Evolutionary conservation across 2,888 invertebrate genomes (phyloP).

Genomic region (Blastobasis lacticolella): DNA sequence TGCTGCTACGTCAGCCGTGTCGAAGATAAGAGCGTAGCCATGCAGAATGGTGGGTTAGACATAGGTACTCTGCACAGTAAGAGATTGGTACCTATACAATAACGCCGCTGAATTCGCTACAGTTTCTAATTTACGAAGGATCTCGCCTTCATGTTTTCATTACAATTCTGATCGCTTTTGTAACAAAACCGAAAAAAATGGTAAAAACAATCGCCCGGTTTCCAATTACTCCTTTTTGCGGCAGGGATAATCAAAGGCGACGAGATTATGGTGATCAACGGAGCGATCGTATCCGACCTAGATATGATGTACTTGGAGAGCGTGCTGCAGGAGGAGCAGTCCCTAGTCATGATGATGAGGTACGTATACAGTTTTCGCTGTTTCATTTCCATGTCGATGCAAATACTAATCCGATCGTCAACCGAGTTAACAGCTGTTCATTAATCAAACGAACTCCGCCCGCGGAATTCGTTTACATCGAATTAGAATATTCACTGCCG

Average conservation of each 20-base stretch:
- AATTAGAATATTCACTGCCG: constrained; percentile 42
- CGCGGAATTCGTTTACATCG: constrained; percentile 42
- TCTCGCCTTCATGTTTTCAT: not conserved
- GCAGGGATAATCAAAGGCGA: constrained; percentile 97
- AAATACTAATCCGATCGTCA: constrained; percentile 26
- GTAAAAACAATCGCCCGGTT: constrained; percentile 36
- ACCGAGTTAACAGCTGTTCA: constrained; percentile 34
- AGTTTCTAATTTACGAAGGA: not conserved
- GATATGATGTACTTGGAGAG: constrained; percentile 99
- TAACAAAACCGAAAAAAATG: constrained; percentile 21
- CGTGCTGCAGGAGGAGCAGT: constrained; percentile 94
- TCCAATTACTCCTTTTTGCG: constrained; percentile 40
- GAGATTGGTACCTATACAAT: too few relatives aligned
- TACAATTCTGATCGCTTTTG: constrained; percentile 3
- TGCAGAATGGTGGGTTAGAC: constrained; percentile 88
- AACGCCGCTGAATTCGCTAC: too few relatives aligned
- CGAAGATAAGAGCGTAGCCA: constrained; percentile 95
- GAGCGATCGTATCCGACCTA: constrained; percentile 96
- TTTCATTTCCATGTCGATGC: constrained; percentile 29
- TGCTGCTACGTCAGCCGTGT: constrained; percentile 98
- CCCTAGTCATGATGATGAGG: constrained; percentile 98
- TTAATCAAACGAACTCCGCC: constrained; percentile 37
- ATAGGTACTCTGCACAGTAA: not conserved
- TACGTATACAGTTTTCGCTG: constrained; percentile 33
- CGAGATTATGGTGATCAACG: constrained; percentile 99